Conservation (phyloP, 2,113 vertebrate species). For the Oncorhynchus mykiss region DNA sequence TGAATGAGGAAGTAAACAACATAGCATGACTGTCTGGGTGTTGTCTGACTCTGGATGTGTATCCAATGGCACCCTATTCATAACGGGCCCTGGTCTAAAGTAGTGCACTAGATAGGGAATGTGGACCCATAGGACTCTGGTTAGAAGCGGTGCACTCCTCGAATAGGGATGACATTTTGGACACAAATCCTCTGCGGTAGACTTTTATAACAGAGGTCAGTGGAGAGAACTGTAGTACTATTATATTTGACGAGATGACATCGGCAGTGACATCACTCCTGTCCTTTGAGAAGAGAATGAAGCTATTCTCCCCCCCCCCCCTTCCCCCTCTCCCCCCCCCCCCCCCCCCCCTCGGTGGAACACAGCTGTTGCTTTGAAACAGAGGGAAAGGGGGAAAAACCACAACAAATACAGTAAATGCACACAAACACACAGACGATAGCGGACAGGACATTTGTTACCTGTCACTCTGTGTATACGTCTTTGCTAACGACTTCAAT, state of each 20-base stretch:
- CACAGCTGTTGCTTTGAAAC: conserved; percentile 30
- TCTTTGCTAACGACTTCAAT: conserved; percentile 27
- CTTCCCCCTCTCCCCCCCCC: conserved; percentile 2
- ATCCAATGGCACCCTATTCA: too few species aligned
- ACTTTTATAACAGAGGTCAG: conserved; percentile 36
- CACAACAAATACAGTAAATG: background rate
- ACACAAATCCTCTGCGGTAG: conserved; percentile 3
- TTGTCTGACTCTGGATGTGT: too few species aligned
- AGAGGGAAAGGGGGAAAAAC: conserved; percentile 21
- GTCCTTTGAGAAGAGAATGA: conserved; percentile 69
- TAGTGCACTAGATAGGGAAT: too few species aligned
- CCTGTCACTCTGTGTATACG: conserved; percentile 34
- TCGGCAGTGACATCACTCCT: conserved; percentile 74
- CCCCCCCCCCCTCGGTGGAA: background rate
- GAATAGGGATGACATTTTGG: background rate
- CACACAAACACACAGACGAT: conserved; percentile 2
- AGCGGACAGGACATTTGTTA: conserved; percentile 25
- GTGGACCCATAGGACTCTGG: too few species aligned
- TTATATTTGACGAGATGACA: conserved; percentile 73
- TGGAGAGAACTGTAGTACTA: conserved; percentile 56
- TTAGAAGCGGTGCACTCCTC: background rate
- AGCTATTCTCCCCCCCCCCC: conserved; percentile 47
- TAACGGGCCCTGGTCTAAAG: too few species aligned
- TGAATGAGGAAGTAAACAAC: too few species aligned
- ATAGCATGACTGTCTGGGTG: too few species aligned